Evolutionary conservation across 2,888 invertebrate genomes (phyloP).

Genomic region (Phasia obesa): DNA sequence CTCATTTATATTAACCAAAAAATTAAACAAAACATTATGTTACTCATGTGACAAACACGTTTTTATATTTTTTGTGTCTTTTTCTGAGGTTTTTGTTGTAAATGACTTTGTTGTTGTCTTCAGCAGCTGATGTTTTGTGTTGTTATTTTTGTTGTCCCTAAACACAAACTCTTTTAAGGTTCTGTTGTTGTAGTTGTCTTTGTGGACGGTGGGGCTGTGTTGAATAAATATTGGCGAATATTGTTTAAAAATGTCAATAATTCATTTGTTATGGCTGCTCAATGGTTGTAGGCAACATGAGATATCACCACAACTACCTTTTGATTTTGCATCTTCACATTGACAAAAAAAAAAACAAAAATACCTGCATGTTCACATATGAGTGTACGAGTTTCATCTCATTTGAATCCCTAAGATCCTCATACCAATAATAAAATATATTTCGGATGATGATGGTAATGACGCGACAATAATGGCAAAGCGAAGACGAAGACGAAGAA

Average conservation of each 20-base stretch:
- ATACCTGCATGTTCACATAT: neutral
- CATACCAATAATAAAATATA: slow-evolving; percentile 58
- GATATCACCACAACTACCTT: slow-evolving; percentile 74
- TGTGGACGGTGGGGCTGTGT: slow-evolving; percentile 51
- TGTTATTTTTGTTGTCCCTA: slow-evolving; percentile 25
- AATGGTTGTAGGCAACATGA: slow-evolving; percentile 79
- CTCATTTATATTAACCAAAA: neutral
- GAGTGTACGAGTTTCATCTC: slow-evolving; percentile 31
- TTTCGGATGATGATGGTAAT: slow-evolving; percentile 31
- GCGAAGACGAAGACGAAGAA: neutral
- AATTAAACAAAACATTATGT: slow-evolving; percentile 44
- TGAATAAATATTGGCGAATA: slow-evolving; percentile 80
- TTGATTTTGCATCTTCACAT: slow-evolving; percentile 40
- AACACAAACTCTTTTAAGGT: slow-evolving; percentile 40
- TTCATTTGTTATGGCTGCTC: slow-evolving; percentile 83
- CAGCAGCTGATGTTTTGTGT: slow-evolving; percentile 20
- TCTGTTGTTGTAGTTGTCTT: slow-evolving; percentile 36
- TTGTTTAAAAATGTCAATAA: slow-evolving; percentile 83
- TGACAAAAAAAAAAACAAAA: too few relatives aligned
- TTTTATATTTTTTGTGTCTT: slow-evolving; percentile 30
- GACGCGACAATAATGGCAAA: slow-evolving; percentile 10
- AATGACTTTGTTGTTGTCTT: slow-evolving; percentile 16
- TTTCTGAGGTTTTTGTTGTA: slow-evolving; percentile 17
- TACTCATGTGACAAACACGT: slow-evolving; percentile 64
- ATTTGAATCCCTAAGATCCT: slow-evolving; percentile 50